These are phyloP conservation scores for Chrysogorgia sp. DNA, from an alignment of 92 coral and sea anemone species.

Conservation along the genomic window DNA sequence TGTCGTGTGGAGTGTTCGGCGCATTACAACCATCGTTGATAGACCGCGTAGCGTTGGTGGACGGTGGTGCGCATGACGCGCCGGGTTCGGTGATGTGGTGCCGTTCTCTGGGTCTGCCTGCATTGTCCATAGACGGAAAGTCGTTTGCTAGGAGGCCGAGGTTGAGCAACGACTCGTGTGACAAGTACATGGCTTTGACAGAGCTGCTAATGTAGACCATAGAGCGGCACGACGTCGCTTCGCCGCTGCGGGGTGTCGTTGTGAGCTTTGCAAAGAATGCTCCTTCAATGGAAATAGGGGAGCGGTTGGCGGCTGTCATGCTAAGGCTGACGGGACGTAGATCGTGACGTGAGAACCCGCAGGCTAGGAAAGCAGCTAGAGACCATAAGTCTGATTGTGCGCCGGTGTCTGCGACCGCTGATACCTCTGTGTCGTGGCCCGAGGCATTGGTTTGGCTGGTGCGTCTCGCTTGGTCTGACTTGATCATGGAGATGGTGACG, in stretches of 20 bases:
- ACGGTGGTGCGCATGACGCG: background rate
- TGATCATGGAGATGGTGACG: background rate
- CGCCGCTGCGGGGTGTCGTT: background rate
- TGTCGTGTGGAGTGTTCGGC: background rate
- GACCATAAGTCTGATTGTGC: conserved; percentile 54
- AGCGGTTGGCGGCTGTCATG: conserved; percentile 54
- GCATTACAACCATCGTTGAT: no score
- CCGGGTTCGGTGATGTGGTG: no score
- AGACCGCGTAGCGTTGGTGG: conserved; percentile 34
- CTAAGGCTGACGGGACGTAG: conserved; percentile 58
- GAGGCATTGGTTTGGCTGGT: conserved; percentile 2
- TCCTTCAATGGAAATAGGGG: conserved; percentile 47
- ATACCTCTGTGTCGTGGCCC: conserved; percentile 9
- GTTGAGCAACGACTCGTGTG: conserved; percentile 45
- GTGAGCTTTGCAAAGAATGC: conserved; percentile 53
- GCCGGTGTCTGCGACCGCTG: conserved; percentile 31
- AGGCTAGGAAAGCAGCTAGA: conserved; percentile 33
- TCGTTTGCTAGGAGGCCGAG: conserved; percentile 24
- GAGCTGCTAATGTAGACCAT: conserved; percentile 59
- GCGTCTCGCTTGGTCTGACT: background rate
- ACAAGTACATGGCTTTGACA: conserved; percentile 47
- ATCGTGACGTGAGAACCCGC: conserved; percentile 56
- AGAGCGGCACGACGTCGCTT: conserved; percentile 36
- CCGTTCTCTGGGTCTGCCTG: background rate
- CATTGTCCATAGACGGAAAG: conserved; percentile 18